Evolutionary conservation across 2,888 invertebrate genomes (phyloP).

Genomic region (Dasypolia templi): DNA sequence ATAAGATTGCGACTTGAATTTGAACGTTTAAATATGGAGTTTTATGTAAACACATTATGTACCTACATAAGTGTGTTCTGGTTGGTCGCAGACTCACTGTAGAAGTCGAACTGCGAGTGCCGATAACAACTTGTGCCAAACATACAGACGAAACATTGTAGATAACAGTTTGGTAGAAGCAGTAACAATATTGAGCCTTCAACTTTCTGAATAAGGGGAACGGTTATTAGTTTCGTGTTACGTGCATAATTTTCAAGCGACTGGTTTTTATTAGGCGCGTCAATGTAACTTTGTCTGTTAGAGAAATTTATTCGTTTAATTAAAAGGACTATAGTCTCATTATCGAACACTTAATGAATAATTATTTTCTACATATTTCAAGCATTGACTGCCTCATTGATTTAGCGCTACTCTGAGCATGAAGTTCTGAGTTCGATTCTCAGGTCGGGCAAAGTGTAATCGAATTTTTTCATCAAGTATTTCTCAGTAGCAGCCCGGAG

Average conservation of each 20-base stretch:
- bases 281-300: constrained; percentile 15
- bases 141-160: constrained; percentile 64
- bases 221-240: constrained; percentile 70
- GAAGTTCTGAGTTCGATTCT: no score
- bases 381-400: no score
- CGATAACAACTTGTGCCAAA: constrained; percentile 70
- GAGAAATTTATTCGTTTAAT: constrained; percentile 5
- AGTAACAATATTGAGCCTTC: constrained; percentile 68
- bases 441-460: no score
- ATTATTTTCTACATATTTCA: no score
- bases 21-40: constrained; percentile 60
- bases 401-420: no score
- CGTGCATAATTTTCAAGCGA: constrained; percentile 55
- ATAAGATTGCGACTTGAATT: no score
- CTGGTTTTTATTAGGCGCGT: constrained; percentile 57
- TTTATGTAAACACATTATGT: constrained; percentile 56
- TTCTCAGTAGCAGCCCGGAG: no score
- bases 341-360: no score
- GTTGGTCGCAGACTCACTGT: constrained; percentile 51
- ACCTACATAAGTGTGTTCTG: constrained; percentile 34
- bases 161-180: constrained; percentile 70
- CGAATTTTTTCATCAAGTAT: no score
- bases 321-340: neutral
- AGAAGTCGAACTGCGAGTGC: constrained; percentile 35
- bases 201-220: constrained; percentile 73